Evolutionary conservation across 2,113 vertebrate genomes (phyloP).

Genomic region (Colaptes auratus): DNA sequence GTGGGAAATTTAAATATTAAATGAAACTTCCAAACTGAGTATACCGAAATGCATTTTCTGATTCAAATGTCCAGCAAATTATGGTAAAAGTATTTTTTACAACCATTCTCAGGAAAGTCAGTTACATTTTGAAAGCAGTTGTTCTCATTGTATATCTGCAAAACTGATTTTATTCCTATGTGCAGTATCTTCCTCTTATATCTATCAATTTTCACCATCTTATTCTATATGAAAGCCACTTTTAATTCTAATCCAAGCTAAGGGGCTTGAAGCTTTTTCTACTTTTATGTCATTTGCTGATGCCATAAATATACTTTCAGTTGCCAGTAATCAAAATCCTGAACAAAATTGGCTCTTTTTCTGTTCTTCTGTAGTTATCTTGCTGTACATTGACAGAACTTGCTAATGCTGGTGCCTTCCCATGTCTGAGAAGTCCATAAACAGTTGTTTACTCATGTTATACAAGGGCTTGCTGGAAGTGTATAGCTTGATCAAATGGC

Average conservation of each 20-base stretch:
- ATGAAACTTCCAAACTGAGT: neutral
- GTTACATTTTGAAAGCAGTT: neutral
- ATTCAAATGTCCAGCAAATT: neutral
- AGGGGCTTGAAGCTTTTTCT: neutral
- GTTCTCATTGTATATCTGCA: neutral
- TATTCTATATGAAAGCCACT: neutral
- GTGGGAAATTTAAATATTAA: neutral
- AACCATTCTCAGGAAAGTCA: neutral
- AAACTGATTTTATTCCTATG: neutral
- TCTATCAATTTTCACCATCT: neutral
- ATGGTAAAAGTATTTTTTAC: neutral
- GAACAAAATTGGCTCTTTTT: neutral
- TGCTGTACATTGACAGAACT: neutral
- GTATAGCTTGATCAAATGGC: neutral
- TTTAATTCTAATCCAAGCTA: neutral
- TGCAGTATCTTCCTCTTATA: neutral
- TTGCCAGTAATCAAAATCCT: neutral
- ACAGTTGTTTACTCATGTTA: neutral
- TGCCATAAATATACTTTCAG: neutral
- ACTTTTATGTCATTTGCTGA: neutral
- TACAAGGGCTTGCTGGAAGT: neutral
- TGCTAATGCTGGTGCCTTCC: fast-evolving
- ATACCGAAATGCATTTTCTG: neutral
- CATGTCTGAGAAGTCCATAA: neutral
- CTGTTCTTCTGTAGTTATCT: neutral